Conservation (phyloP, 1,140 invertebrate species). For the Nasonia vitripennis region DNA sequence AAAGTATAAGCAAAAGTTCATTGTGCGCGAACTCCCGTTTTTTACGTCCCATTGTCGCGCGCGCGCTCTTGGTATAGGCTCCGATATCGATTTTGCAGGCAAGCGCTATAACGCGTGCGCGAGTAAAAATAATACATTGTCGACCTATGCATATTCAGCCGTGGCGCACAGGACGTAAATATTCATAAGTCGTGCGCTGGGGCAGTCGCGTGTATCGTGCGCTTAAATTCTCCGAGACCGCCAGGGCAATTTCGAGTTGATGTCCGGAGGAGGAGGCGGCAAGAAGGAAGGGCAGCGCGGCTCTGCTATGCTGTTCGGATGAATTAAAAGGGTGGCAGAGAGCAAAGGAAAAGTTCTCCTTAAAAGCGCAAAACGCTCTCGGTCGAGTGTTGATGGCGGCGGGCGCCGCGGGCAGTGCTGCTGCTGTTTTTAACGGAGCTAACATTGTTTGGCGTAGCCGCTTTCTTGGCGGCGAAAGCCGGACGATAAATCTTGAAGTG, state of each 20-base stretch:
- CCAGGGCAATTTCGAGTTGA: background rate
- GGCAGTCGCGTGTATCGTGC: slow-evolving; percentile 45
- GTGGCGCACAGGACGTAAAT: slow-evolving; percentile 61
- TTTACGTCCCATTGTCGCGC: slow-evolving; percentile 3
- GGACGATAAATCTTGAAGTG: slow-evolving; percentile 24
- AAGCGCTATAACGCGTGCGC: slow-evolving; percentile 25
- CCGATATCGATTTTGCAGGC: slow-evolving; percentile 67
- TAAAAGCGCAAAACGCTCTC: slow-evolving; percentile 3
- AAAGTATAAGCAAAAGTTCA: slow-evolving; percentile 33
- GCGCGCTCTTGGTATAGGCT: background rate
- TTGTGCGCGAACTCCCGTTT: background rate
- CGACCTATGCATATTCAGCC: slow-evolving; percentile 70
- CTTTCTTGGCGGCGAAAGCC: slow-evolving; percentile 2
- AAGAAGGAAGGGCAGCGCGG: background rate
- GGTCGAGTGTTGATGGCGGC: background rate
- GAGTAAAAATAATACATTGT: slow-evolving; percentile 72
- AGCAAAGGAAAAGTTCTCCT: background rate
- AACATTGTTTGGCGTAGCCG: slow-evolving; percentile 14
- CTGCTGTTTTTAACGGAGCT: background rate
- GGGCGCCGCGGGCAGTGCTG: background rate
- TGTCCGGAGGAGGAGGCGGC: background rate
- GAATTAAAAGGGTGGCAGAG: background rate
- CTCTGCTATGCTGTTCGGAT: background rate
- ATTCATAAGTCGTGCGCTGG: slow-evolving; percentile 66
- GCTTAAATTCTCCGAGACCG: slow-evolving; percentile 7